Percentiles rank a stretch among this genome's conserved stretches.
Evolutionary conservation across 2,113 vertebrate species (phyloP).

Genomic region (Strix uralensis): DNA sequence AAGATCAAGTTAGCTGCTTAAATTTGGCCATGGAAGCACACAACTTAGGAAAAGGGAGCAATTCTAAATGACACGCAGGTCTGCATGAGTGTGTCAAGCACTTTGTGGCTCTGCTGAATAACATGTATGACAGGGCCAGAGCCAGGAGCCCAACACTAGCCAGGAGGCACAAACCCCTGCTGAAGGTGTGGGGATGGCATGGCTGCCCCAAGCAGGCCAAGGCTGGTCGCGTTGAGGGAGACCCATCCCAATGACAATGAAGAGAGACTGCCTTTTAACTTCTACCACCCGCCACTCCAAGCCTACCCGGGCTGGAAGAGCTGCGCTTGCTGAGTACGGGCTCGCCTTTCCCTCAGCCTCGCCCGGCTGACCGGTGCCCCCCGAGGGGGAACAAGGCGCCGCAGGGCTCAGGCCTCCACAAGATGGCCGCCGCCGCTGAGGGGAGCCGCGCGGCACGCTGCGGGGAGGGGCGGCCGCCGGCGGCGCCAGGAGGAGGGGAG

Average conservation of each 20-base stretch:
- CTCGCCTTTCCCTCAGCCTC: neutral
- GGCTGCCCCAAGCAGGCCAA: fast-evolving
- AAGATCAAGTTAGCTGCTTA: neutral
- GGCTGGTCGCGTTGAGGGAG: fast-evolving
- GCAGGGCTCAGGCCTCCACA: fast-evolving
- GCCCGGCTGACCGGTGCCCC: too few species aligned
- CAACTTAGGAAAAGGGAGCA: fast-evolving
- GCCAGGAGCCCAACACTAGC: fast-evolving
- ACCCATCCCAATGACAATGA: neutral
- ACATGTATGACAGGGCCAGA: fast-evolving
- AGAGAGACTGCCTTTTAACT: too few species aligned
- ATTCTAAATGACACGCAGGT: fast-evolving
- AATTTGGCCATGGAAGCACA: fast-evolving
- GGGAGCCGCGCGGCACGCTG: too few species aligned
- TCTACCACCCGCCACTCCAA: too few species aligned
- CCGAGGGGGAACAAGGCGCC: fast-evolving
- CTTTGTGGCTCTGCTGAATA: fast-evolving
- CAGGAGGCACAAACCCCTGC: fast-evolving
- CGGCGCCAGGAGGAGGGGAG: too few species aligned
- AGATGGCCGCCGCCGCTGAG: neutral
- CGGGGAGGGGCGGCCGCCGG: fast-evolving
- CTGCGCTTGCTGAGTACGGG: fast-evolving
- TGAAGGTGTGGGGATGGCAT: fast-evolving
- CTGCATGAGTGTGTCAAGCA: fast-evolving
- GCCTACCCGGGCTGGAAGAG: fast-evolving